phyloP scores from a whole-genome alignment of 2,888 invertebrate species.

The Drosophila prostipennis region DNA sequence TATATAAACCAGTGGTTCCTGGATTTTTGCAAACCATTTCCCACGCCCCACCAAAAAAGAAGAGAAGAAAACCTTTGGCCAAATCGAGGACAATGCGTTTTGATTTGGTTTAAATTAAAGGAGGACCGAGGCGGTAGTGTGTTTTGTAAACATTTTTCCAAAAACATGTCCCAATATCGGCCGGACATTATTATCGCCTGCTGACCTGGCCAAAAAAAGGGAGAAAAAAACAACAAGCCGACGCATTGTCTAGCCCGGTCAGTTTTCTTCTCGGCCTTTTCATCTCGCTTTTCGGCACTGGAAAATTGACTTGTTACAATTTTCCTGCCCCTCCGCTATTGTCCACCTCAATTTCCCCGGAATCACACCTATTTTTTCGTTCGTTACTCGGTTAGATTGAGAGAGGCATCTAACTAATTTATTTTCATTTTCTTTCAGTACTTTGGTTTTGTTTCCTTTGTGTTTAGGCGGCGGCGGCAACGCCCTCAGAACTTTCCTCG shows the following conservation, averaged over 20 bases:
- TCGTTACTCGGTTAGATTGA: conserved; percentile 32
- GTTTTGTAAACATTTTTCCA: conserved; percentile 79
- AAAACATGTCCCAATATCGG: conserved; percentile 61
- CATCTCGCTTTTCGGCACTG: conserved; percentile 38
- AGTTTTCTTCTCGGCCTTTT: conserved; percentile 27
- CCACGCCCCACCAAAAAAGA: conserved; percentile 54
- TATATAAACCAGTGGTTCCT: not conserved
- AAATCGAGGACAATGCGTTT: conserved; percentile 52
- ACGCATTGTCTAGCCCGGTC: conserved; percentile 10
- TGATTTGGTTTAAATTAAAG: conserved; percentile 70
- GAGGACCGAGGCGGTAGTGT: conserved; percentile 58
- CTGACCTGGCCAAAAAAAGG: conserved; percentile 10
- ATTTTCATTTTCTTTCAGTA: conserved; percentile 35
- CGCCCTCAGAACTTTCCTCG: conserved; percentile 41
- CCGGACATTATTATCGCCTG: conserved; percentile 28
- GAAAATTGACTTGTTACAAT: conserved; percentile 76
- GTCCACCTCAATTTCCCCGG: conserved; percentile 56
- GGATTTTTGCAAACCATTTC: conserved; percentile 39
- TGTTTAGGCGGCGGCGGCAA: conserved; percentile 33
- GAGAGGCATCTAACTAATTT: conserved; percentile 34
- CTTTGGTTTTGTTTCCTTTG: conserved; percentile 33
- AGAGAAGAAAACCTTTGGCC: not conserved
- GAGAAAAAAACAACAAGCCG: not conserved
- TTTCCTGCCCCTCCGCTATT: conserved; percentile 40
- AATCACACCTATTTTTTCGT: conserved; percentile 71